phyloP scores from a whole-genome alignment of 2,797 vertebrate genomes.

The Gila robusta region DNA sequence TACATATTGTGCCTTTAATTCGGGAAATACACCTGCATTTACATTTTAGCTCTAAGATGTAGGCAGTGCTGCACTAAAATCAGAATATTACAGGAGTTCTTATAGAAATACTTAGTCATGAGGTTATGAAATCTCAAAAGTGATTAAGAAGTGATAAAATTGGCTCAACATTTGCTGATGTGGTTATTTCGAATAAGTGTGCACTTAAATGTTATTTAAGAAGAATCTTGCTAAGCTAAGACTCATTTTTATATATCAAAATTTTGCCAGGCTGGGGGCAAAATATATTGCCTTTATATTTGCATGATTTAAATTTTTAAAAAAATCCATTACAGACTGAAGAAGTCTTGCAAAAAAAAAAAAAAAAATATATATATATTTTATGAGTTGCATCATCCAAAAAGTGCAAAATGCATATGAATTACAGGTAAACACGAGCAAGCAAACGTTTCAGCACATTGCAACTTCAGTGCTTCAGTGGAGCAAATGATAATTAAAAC shows the following conservation, averaged over 20 bases:
- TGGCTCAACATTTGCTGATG: conserved; percentile 4
- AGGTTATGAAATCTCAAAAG: conserved; percentile 14
- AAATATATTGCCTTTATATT: background rate
- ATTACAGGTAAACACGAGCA: no score
- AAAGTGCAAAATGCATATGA: no score
- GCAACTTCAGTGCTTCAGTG: no score
- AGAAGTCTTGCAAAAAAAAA: no score
- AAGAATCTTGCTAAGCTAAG: background rate
- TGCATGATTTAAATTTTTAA: background rate
- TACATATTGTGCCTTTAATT: background rate
- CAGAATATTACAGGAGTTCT: background rate
- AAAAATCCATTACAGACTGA: no score
- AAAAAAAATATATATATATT: no score
- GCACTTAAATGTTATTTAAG: background rate
- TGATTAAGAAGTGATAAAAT: background rate
- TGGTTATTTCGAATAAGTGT: background rate
- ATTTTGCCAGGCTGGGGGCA: background rate
- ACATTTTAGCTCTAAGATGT: background rate
- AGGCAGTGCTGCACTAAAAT: no score
- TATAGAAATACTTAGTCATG: no score
- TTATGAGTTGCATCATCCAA: no score
- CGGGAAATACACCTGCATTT: background rate
- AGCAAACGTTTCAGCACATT: no score
- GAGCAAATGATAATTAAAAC: no score
- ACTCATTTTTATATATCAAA: background rate